A percentile compares a stretch with the other conserved stretches of the same genome.
These are phyloP conservation scores for Oncorhynchus keta DNA, from an alignment of 2,113 vertebrate genomes.

Conservation along the genomic window DNA sequence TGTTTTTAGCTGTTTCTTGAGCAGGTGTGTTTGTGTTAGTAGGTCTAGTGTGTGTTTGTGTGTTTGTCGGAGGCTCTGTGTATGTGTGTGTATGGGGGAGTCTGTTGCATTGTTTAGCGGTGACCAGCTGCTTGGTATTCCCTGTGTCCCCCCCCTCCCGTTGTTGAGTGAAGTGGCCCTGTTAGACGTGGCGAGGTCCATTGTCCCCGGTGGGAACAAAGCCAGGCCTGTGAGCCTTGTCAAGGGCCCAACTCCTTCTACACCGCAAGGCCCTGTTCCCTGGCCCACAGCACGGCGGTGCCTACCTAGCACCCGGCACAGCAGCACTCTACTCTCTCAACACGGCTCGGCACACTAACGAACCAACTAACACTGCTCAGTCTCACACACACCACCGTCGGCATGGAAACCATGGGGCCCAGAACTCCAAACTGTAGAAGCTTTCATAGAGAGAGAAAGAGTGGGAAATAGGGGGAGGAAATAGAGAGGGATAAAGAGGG, in stretches of 20 bases:
- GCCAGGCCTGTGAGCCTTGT: conserved; percentile 72
- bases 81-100: conserved; percentile 37
- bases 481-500: conserved; percentile 1
- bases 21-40: background rate
- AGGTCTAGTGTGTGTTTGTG: conserved; percentile 14
- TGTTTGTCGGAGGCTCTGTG: conserved; percentile 30
- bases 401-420: conserved; percentile 63
- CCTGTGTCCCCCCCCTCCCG: conserved; percentile 68
- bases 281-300: too few species aligned
- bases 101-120: conserved; percentile 69
- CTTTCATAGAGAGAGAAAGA: conserved; percentile 40
- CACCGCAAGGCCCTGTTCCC: conserved; percentile 49
- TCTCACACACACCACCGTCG: conserved; percentile 31
- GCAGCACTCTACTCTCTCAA: conserved; percentile 34
- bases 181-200: conserved; percentile 72
- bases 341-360: background rate
- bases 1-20: background rate
- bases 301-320: conserved; percentile 27
- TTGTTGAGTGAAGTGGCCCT: conserved; percentile 72
- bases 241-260: conserved; percentile 60
- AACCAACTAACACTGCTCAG: background rate
- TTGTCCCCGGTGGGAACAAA: conserved; percentile 77
- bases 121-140: conserved; percentile 78
- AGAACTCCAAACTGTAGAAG: conserved; percentile 45
- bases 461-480: conserved; percentile 15